Conservation (phyloP, 2,888 invertebrate species). For the Sinotaia quadrata region DNA sequence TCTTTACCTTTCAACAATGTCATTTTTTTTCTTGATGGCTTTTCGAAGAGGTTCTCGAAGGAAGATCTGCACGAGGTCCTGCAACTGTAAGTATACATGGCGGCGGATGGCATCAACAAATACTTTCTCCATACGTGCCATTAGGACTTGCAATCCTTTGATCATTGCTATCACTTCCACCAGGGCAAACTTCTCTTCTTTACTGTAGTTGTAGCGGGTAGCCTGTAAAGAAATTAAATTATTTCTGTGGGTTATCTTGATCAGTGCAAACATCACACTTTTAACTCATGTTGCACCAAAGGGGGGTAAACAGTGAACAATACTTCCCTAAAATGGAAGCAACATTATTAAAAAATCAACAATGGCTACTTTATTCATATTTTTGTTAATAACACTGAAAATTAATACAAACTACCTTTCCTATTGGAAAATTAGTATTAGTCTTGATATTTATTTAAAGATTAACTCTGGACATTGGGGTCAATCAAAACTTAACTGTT, state of each 20-base stretch:
- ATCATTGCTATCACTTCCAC: slow-evolving; percentile 99
- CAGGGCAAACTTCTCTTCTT: slow-evolving; percentile 96
- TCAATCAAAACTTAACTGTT: too few species aligned
- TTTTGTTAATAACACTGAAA: too few species aligned
- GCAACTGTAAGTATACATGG: slow-evolving; percentile 94
- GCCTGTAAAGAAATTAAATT: slow-evolving; percentile 77
- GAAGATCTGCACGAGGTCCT: slow-evolving; percentile 93
- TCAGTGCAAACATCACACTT: not conserved
- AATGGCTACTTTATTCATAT: too few species aligned
- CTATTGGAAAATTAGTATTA: too few species aligned
- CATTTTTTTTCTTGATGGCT: slow-evolving; percentile 97
- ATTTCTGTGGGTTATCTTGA: not conserved
- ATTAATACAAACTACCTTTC: too few species aligned
- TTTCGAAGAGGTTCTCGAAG: slow-evolving; percentile 94
- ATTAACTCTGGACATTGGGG: too few species aligned
- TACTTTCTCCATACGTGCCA: slow-evolving; percentile 98
- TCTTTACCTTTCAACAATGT: slow-evolving; percentile 79
- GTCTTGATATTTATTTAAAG: too few species aligned
- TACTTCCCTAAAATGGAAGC: not conserved
- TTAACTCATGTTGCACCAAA: not conserved
- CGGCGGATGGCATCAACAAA: slow-evolving; percentile 90
- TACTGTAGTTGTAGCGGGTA: slow-evolving; percentile 96
- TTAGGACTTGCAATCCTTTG: slow-evolving; percentile 91
- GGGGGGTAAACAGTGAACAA: too few species aligned
- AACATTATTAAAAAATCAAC: too few species aligned